Percentiles rank a stretch among this genome's conserved stretches.
Evolutionary conservation across 2,797 vertebrate genomes (phyloP).

Genomic region (Atherinosoma microstoma): DNA sequence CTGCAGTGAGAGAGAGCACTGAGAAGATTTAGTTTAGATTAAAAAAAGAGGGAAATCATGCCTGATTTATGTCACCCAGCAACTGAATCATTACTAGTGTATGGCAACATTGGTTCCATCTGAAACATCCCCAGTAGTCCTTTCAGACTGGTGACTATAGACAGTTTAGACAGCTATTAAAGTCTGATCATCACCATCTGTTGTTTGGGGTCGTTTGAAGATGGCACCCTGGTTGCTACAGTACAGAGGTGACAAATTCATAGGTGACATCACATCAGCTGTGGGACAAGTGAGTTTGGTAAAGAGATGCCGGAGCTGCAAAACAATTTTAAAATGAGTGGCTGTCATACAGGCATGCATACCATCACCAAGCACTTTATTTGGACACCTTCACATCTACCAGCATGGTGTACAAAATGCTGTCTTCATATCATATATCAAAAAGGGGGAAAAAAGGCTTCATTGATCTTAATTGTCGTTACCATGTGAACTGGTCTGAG

Average conservation of each 20-base stretch:
- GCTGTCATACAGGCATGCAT: constrained; percentile 48
- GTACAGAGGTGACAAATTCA: constrained; percentile 26
- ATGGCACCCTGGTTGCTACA: constrained; percentile 31
- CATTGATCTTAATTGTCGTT: neutral
- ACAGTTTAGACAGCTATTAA: neutral
- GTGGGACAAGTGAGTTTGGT: constrained; percentile 24
- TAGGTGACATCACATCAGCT: constrained; percentile 15
- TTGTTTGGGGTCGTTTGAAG: constrained; percentile 30
- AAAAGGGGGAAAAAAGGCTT: neutral
- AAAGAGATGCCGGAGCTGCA: constrained; percentile 36
- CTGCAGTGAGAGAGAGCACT: neutral
- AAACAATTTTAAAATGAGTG: constrained; percentile 22
- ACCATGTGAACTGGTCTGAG: neutral
- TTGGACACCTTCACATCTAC: neutral
- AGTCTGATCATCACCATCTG: neutral
- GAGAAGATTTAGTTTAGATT: constrained; percentile 10
- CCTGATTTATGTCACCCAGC: constrained; percentile 17
- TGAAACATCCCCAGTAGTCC: constrained; percentile 30
- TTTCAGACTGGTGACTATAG: neutral
- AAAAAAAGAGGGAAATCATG: constrained; percentile 17
- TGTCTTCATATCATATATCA: neutral
- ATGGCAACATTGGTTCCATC: constrained; percentile 32
- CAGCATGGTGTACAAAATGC: neutral
- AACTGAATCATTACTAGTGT: constrained; percentile 14
- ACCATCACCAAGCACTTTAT: constrained; percentile 31